Percentiles rank a stretch among this genome's conserved stretches.
Evolutionary conservation across 2,113 vertebrate species (phyloP).

Genomic region (Pheucticus melanocephalus): DNA sequence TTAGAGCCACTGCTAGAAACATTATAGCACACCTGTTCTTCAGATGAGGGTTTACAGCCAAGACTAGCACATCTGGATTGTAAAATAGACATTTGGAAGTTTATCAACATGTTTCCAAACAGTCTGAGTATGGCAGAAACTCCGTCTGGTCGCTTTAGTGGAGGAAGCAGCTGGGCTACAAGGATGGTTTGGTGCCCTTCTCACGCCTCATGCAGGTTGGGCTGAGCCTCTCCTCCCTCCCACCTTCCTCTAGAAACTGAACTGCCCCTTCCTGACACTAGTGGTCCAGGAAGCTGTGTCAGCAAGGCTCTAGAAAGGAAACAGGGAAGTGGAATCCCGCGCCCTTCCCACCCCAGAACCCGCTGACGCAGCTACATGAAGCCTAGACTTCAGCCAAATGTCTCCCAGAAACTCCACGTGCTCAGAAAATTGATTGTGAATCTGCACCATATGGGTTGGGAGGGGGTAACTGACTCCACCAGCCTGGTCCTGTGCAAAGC

Average conservation of each 20-base stretch:
- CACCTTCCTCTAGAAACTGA: neutral
- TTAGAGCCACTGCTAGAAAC: conserved; percentile 67
- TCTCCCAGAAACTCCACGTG: neutral
- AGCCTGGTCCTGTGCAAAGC: neutral
- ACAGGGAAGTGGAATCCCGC: neutral
- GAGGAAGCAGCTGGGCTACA: conserved; percentile 64
- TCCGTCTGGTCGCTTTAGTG: conserved; percentile 59
- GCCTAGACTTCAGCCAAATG: neutral
- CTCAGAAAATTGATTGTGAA: neutral
- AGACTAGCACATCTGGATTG: conserved; percentile 74
- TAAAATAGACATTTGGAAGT: conserved; percentile 70
- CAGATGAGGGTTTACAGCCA: conserved; percentile 71
- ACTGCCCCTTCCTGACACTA: neutral
- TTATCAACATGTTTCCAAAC: conserved; percentile 68
- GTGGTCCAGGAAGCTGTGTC: neutral
- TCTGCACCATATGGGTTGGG: neutral
- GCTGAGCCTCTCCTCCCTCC: neutral
- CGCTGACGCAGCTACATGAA: neutral
- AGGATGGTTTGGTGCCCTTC: conserved; percentile 35
- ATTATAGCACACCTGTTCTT: conserved; percentile 78
- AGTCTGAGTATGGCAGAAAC: conserved; percentile 55
- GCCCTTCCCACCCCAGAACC: conserved; percentile 1
- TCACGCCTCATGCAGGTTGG: neutral
- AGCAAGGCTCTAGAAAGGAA: conserved; percentile 2
- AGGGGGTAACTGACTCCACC: neutral